These are phyloP conservation scores for Listrodromus nycthemerus DNA, from an alignment of 2,888 invertebrate species.

Conservation along the genomic window DNA sequence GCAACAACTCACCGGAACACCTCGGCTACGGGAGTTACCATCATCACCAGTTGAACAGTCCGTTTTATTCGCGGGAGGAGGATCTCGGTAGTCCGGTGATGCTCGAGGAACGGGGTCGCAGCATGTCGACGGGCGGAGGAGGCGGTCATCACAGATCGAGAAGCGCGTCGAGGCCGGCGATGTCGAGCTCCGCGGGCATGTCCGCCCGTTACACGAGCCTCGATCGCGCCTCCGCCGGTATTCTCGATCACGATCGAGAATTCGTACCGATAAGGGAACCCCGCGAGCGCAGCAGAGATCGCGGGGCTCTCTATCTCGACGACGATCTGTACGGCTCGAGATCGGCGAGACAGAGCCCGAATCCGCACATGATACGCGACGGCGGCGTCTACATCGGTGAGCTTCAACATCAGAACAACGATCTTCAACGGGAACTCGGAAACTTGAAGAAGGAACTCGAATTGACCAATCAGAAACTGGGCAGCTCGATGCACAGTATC, in stretches of 20 bases:
- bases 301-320: slow-evolving; percentile 89
- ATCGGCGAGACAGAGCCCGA: slow-evolving; percentile 90
- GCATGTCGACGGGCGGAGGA: slow-evolving; percentile 86
- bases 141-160: slow-evolving; percentile 91
- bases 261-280: slow-evolving; percentile 94
- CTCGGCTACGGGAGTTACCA: slow-evolving; percentile 82
- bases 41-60: slow-evolving; percentile 85
- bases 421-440: slow-evolving; percentile 96
- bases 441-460: slow-evolving; percentile 97
- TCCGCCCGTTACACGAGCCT: slow-evolving; percentile 89
- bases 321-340: slow-evolving; percentile 89
- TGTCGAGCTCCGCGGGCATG: slow-evolving; percentile 83
- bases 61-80: slow-evolving; percentile 87
- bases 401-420: slow-evolving; percentile 96
- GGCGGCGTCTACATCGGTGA: slow-evolving; percentile 92
- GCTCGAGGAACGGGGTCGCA: slow-evolving; percentile 90
- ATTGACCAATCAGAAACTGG: slow-evolving; percentile 98
- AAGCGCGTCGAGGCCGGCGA: slow-evolving; percentile 91
- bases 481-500: slow-evolving; percentile 99
- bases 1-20: slow-evolving; percentile 88
- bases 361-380: slow-evolving; percentile 87
- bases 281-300: slow-evolving; percentile 88
- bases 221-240: slow-evolving; percentile 87
- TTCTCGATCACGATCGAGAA: slow-evolving; percentile 93
- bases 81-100: slow-evolving; percentile 94